phyloP scores from a whole-genome alignment of 30 jellyfish, hydroid and myxozoan genomes.

The Aurelia sp. region DNA sequence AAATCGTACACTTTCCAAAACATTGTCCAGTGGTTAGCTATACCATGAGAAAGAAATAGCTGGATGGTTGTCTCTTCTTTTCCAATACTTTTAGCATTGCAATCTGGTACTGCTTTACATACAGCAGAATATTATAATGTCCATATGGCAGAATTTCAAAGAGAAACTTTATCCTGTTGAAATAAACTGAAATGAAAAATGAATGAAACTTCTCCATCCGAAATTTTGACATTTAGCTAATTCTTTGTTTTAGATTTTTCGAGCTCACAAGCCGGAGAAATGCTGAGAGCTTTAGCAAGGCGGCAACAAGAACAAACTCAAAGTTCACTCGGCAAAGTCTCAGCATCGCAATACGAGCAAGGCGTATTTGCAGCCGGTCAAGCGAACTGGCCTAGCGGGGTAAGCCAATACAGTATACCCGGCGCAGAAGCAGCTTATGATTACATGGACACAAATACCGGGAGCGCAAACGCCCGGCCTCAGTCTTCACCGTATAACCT shows the following conservation, averaged over 20 bases:
- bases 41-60: too few species aligned
- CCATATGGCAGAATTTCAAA: too few species aligned
- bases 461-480: constrained; percentile 31
- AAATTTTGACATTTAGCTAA: not conserved
- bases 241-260: constrained; percentile 51
- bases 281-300: constrained; percentile 93
- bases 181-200: too few species aligned
- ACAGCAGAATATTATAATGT: too few species aligned
- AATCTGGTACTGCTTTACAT: too few species aligned
- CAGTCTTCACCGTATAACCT: constrained; percentile 67
- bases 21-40: too few species aligned
- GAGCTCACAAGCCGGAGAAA: constrained; percentile 90
- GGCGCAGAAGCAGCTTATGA: constrained; percentile 49
- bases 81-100: too few species aligned
- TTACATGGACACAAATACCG: constrained; percentile 39
- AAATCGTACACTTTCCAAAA: too few species aligned
- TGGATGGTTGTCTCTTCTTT: too few species aligned
- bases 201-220: not conserved
- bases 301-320: constrained; percentile 89
- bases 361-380: constrained; percentile 49
- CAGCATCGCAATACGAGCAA: constrained; percentile 58
- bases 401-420: constrained; percentile 55
- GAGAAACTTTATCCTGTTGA: too few species aligned
- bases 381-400: constrained; percentile 44
- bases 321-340: constrained; percentile 17